These are phyloP conservation scores for Mesocentrotus franciscanus DNA, from an alignment of 53 echinoderm and acorn worm species.

Conservation along the genomic window DNA sequence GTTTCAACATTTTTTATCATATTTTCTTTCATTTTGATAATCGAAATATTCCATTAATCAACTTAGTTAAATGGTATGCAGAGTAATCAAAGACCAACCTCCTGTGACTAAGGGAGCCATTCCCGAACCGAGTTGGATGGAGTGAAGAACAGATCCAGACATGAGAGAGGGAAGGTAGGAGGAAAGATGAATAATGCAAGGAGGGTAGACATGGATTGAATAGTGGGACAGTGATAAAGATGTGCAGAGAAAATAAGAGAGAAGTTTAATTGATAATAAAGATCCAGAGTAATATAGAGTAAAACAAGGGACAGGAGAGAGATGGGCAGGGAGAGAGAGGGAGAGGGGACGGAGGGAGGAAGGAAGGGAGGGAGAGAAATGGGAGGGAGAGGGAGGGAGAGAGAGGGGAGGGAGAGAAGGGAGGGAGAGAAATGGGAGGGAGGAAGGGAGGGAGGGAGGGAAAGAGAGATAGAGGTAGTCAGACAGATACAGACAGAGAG, in stretches of 20 bases:
- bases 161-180: constrained; percentile 26
- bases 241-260: neutral
- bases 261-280: neutral
- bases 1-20: no score
- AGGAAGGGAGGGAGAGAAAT: neutral
- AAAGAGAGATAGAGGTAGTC: neutral
- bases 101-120: constrained; percentile 54
- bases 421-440: neutral
- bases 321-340: neutral
- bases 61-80: neutral
- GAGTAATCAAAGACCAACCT: constrained; percentile 16
- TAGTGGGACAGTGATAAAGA: neutral
- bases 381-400: neutral
- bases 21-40: neutral
- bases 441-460: neutral
- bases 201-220: neutral
- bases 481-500: neutral
- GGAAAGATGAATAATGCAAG: constrained; percentile 34
- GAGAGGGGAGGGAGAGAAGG: neutral
- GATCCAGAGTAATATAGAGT: neutral
- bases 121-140: constrained; percentile 52
- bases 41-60: neutral
- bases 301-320: neutral
- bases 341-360: neutral
- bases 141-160: constrained; percentile 45